Evolutionary conservation across 2,797 vertebrate species (phyloP).

Genomic region (Myotis vivesi): DNA sequence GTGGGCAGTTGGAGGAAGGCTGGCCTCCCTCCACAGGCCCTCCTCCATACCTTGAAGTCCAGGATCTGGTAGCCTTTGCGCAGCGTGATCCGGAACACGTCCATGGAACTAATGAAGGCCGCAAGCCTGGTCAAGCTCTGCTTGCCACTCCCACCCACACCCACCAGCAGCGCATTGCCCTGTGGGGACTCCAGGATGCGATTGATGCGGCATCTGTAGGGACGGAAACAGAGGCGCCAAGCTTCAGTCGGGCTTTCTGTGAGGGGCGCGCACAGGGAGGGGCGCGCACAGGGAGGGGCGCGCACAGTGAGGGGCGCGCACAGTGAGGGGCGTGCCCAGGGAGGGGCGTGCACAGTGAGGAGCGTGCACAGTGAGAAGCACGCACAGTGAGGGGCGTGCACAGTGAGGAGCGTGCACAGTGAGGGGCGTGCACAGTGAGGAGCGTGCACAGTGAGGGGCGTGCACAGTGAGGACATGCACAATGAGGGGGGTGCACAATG

Average conservation of each 20-base stretch:
- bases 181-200: constrained; percentile 93
- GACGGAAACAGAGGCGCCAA: not conserved
- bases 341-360: too few relatives aligned
- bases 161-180: constrained; percentile 93
- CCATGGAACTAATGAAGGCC: constrained; percentile 94
- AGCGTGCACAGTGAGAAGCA: fast-evolving
- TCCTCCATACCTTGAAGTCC: constrained; percentile 91
- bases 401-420: too few relatives aligned
- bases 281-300: fast-evolving
- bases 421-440: too few relatives aligned
- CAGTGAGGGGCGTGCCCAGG: too few relatives aligned
- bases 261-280: not conserved
- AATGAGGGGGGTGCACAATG: too few relatives aligned
- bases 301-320: too few relatives aligned
- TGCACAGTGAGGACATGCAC: too few relatives aligned
- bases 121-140: constrained; percentile 96
- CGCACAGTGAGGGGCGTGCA: too few relatives aligned
- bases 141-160: constrained; percentile 96
- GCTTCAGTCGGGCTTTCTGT: not conserved
- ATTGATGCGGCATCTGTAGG: constrained; percentile 93
- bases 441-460: fast-evolving
- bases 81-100: constrained; percentile 95
- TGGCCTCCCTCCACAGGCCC: fast-evolving
- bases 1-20: not conserved
- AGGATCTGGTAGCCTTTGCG: constrained; percentile 91